Base-by-base conservation (phyloP, 2,888 invertebrate species). In the Erebia ligea region DNA sequence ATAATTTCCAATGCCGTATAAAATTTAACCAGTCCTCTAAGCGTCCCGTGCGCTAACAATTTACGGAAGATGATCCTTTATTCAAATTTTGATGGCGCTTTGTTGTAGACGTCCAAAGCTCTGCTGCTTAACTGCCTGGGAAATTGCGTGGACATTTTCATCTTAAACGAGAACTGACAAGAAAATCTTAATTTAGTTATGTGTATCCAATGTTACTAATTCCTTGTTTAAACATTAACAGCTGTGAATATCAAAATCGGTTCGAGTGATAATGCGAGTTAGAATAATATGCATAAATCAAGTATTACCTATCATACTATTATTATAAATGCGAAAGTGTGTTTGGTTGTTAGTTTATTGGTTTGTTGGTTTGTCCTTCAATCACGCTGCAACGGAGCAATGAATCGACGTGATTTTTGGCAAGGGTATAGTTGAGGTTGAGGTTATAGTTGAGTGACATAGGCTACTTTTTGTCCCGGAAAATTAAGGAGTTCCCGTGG, bases 71-170 rank as follows among this genome's bases (percentile, higher is more conserved):
- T 79, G 80, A 80, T 77, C 70, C 77, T 80, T 80, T 79, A 80
- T 82, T 81, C 76, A 79, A 79, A 79, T 76, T 78, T 79, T 74
- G 77, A 75, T 78, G 75, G 76, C 74, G 77, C 76, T 70, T 72
- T 72, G 76, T 74, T 78, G 77, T 72, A 73, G 79, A 74, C 70
- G 66, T 15, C 72, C 76, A 76, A 78, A 76, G 73, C 73, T 81
- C 80, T 82, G 76, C 73, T 78, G 70, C 73, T 79, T 65, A 76
- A 80, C 78, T 76, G 76, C 74, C 73, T 76, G 76, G 34, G 73
- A 83, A 84, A 83, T 82, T 82, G 80, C 64, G 67, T 68, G 42
- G 52, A 63, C 66, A 73, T 69, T 71, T 52, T 71, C 48, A 64
- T 63, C 58, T 17, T 68, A 42, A 67, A 56, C 42, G 59, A 69